Evolutionary conservation across 2,888 invertebrate genomes (phyloP), one percentile per base, ranked within the genome.

Genomic region (Exocentrus adspersus): DNA sequence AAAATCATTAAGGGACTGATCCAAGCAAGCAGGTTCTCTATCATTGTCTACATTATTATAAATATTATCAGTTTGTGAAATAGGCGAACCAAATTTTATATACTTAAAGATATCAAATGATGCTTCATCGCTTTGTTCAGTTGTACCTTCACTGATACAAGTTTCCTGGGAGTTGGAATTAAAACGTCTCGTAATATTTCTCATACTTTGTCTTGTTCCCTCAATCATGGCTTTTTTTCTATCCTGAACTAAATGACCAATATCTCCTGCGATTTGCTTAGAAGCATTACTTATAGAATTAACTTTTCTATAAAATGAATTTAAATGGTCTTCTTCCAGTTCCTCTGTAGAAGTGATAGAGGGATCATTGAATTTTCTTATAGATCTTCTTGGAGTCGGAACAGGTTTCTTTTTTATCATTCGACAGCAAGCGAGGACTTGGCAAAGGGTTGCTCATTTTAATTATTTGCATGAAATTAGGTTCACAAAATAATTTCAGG

Each of bases 141-240:
- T 64, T 41, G n/a, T 21, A 24, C 57, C 58, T 50, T 71, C 65
- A 9, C 64, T 53, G 50, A 64, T 59, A 42, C 68, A 68, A 46
- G 64, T 52, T 48, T 73, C 73, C 30, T 73, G 72, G 5, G 75
- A 74, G 54, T 62, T 62, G 7, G 74, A 75, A 68, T 76, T 79
- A 69, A 83, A 82, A 30, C 79, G 71, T 64, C 78, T 76, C 2
- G 81, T 79, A 37, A 82, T 74, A 69, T 75, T 79, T 32, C 82
- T 74, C 5, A 83, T 79, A 79, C 80, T 84, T 80, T 79, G 85
- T 71, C 86, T 84, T 0, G 90, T 90, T 57, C 88, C 85, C 75
- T 89, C 89, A 54, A 89, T 87, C 1, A 90, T 87, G 42, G 89
- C 88, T 69, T 87, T 88, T 58, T 85, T 84, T 70, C 84, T 85